phyloP scores from a whole-genome alignment of 2,888 invertebrate genomes.

The Acanthopleura granulata region DNA sequence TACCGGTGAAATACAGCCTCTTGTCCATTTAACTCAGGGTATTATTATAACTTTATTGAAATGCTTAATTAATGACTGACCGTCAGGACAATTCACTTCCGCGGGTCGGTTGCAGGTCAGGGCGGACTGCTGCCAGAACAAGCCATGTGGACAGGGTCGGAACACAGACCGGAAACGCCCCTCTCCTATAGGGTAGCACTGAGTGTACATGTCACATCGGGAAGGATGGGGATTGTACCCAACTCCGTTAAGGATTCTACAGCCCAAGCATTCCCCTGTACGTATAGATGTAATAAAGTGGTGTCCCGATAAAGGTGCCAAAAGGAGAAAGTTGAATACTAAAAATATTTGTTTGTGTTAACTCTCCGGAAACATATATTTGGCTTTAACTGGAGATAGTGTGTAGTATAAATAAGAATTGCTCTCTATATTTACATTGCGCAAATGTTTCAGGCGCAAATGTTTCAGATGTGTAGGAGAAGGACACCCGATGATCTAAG shows the following conservation, averaged over 20 bases:
- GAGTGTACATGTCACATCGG: constrained; percentile 14
- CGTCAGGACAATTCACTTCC: constrained; percentile 1
- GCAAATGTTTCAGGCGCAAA: too few relatives aligned
- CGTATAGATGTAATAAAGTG: neutral
- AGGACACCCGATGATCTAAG: too few relatives aligned
- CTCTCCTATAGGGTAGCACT: constrained; percentile 7
- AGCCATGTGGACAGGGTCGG: neutral
- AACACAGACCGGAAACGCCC: neutral
- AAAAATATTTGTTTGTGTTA: too few relatives aligned
- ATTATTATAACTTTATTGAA: neutral
- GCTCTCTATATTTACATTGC: too few relatives aligned
- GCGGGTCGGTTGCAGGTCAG: constrained; percentile 15
- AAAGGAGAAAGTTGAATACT: too few relatives aligned
- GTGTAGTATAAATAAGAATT: too few relatives aligned
- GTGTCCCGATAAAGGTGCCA: too few relatives aligned
- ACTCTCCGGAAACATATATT: too few relatives aligned
- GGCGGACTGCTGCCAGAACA: constrained; percentile 10
- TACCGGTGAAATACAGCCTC: too few relatives aligned
- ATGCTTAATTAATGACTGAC: neutral
- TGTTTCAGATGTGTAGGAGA: too few relatives aligned
- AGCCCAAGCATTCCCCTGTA: neutral
- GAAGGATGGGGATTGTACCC: constrained; percentile 13
- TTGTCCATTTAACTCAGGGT: too few relatives aligned
- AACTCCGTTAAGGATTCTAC: constrained; percentile 2
- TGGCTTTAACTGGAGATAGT: too few relatives aligned